A percentile compares a stretch with the other conserved stretches of the same genome.
Conservation (phyloP, 2,113 vertebrate genomes). For the Psophia crepitans region DNA sequence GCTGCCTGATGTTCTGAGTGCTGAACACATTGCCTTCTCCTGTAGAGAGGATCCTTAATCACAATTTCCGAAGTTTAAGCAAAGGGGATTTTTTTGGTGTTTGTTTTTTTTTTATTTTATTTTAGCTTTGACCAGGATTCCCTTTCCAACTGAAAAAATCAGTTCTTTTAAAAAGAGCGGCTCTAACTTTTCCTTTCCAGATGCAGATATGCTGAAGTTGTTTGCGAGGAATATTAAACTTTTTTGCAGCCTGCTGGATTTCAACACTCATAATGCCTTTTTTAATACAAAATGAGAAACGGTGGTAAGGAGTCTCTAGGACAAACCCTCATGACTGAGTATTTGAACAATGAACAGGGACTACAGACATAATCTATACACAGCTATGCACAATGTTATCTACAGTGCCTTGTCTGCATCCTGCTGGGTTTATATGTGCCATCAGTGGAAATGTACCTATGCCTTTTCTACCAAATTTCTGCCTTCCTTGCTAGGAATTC, state of each 20-base stretch:
- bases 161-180: not conserved
- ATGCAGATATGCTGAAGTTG: not conserved
- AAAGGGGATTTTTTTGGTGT: not conserved
- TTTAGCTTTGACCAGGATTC: not conserved
- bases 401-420: not conserved
- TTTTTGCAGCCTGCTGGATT: not conserved
- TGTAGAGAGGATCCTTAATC: not conserved
- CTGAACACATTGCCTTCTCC: not conserved
- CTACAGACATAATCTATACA: not conserved
- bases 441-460: accelerated
- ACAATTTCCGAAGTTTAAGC: not conserved
- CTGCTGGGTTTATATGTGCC: not conserved
- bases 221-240: not conserved
- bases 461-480: not conserved
- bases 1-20: not conserved
- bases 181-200: not conserved
- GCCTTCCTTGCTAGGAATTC: not conserved
- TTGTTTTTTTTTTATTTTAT: not conserved
- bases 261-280: not conserved
- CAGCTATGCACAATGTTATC: not conserved
- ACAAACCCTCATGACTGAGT: not conserved
- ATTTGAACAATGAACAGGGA: not conserved
- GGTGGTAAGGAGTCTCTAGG: not conserved
- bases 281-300: not conserved
- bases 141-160: not conserved